Conservation (phyloP, 2,888 invertebrate genomes). For the Ferdinandea cuprea region DNA sequence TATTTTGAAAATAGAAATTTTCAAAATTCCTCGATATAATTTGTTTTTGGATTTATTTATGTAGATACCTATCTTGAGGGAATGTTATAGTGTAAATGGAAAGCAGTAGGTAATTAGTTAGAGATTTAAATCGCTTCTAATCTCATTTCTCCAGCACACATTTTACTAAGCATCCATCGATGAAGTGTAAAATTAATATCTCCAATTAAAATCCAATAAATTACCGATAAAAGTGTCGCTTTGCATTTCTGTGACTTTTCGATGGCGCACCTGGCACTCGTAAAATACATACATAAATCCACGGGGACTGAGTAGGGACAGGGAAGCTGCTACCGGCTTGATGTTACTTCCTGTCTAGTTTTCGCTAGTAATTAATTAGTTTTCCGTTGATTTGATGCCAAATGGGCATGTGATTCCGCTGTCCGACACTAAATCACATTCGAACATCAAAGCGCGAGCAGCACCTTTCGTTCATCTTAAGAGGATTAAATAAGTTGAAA, state of each 20-base stretch:
- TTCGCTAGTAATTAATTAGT: constrained; percentile 67
- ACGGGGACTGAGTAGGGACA: background rate
- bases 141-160: background rate
- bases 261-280: constrained; percentile 61
- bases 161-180: constrained; percentile 1
- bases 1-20: background rate
- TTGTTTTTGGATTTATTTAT: no score
- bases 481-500: constrained; percentile 50
- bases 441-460: constrained; percentile 60
- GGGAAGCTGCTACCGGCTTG: background rate
- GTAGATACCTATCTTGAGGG: no score
- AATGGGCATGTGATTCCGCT: constrained; percentile 68
- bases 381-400: constrained; percentile 73
- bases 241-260: constrained; percentile 28
- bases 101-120: constrained; percentile 36
- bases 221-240: constrained; percentile 55
- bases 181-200: constrained; percentile 57
- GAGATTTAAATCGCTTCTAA: constrained; percentile 14
- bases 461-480: constrained; percentile 38
- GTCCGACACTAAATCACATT: constrained; percentile 64
- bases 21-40: background rate
- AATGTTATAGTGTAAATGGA: no score
- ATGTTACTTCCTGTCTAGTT: constrained; percentile 56
- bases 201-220: constrained; percentile 69
- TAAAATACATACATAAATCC: constrained; percentile 57